These are phyloP conservation scores for Drosophila subpulchrella DNA, from an alignment of 1,140 invertebrate genomes.

Conservation along the genomic window DNA sequence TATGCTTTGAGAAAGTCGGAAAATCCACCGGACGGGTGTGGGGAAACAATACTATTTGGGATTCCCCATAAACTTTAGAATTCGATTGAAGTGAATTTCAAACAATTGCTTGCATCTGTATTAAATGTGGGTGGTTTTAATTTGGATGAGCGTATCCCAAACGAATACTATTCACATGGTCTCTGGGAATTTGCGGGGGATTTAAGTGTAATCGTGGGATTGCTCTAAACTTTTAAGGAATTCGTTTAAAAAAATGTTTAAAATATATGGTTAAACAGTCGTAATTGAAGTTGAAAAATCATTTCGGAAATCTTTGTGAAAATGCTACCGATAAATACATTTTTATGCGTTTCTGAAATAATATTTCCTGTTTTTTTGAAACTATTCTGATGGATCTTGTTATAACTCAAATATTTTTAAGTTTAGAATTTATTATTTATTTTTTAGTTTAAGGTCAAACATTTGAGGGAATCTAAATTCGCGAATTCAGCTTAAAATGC, in stretches of 20 bases:
- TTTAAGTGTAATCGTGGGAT: slow-evolving; percentile 15
- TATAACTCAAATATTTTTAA: not conserved
- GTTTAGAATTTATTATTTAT: too few species aligned
- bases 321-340: not conserved
- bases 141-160: not conserved
- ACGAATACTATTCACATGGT: slow-evolving; percentile 14
- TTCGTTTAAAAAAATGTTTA: slow-evolving; percentile 4
- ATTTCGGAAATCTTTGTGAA: not conserved
- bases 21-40: slow-evolving; percentile 27
- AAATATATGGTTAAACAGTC: slow-evolving; percentile 2
- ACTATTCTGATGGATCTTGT: not conserved
- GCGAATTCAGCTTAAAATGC: not conserved
- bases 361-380: not conserved
- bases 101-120: slow-evolving; percentile 25
- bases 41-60: slow-evolving; percentile 32
- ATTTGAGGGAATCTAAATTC: not conserved
- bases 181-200: slow-evolving; percentile 13
- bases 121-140: slow-evolving; percentile 36
- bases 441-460: too few species aligned
- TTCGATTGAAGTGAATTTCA: slow-evolving; percentile 60
- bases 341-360: not conserved
- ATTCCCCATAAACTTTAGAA: slow-evolving; percentile 56
- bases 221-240: slow-evolving; percentile 6
- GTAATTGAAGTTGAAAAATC: not conserved
- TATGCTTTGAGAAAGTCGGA: slow-evolving; percentile 52